Conservation (phyloP, 2,888 invertebrate genomes). For the Microctonus aethiopoides region DNA sequence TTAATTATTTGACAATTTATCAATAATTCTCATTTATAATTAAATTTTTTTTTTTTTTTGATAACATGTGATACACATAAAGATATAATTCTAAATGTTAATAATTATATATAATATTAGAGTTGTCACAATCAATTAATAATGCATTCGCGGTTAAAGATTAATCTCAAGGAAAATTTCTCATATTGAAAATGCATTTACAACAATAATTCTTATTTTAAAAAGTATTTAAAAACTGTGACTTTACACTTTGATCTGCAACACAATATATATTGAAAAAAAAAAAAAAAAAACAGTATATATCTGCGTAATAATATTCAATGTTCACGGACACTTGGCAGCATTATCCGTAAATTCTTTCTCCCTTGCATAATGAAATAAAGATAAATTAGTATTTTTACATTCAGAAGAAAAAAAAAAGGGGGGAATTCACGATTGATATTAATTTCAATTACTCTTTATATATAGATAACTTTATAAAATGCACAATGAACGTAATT, state of each 20-base stretch:
- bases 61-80: slow-evolving; percentile 8
- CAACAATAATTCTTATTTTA: background rate
- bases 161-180: background rate
- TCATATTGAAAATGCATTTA: background rate
- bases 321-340: background rate
- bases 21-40: slow-evolving; percentile 6
- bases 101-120: background rate
- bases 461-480: background rate
- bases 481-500: background rate
- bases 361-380: background rate
- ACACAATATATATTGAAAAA: background rate
- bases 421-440: background rate
- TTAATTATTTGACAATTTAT: background rate
- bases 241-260: slow-evolving; percentile 5
- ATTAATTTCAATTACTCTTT: background rate
- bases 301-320: background rate
- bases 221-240: background rate
- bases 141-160: background rate
- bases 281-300: background rate
- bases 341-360: background rate
- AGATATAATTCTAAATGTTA: background rate
- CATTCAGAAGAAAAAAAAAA: background rate
- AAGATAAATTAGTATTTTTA: background rate
- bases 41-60: background rate
- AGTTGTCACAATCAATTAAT: background rate